Conservation (phyloP, 2,113 vertebrate species). For the Sinocyclocheilus anshuiensis region DNA sequence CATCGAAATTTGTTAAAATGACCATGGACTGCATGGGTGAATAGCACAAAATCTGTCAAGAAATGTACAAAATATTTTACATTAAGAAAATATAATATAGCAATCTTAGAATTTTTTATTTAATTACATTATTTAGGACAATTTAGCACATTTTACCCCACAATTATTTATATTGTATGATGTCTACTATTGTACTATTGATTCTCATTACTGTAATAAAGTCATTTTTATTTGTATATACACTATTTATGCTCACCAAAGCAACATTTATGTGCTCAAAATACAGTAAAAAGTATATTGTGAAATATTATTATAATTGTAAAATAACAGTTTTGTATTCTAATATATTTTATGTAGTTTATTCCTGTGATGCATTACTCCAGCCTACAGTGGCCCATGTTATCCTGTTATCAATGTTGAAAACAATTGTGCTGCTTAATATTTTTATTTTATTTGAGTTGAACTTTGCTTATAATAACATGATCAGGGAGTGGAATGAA, state of each 20-base stretch:
- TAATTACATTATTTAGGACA: too few species aligned
- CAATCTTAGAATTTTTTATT: neutral
- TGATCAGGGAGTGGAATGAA: too few species aligned
- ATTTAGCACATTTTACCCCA: neutral
- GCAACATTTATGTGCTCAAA: too few species aligned
- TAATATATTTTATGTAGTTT: neutral
- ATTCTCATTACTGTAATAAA: neutral
- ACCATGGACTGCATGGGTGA: neutral
- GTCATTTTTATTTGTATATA: too few species aligned
- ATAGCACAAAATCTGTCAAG: neutral
- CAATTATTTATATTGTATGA: too few species aligned
- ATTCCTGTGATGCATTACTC: neutral
- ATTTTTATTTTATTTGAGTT: too few species aligned
- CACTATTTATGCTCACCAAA: too few species aligned
- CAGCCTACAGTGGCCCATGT: too few species aligned
- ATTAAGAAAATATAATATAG: neutral
- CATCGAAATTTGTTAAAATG: neutral
- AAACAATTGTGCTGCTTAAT: too few species aligned
- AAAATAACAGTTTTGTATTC: neutral
- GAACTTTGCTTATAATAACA: too few species aligned
- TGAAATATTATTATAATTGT: neutral
- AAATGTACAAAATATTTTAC: neutral
- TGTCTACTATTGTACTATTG: too few species aligned
- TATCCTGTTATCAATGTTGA: too few species aligned
- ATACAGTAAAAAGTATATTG: neutral